phyloP scores from a whole-genome alignment of 2,888 invertebrate genomes.

The Drosophila paranaensis region DNA sequence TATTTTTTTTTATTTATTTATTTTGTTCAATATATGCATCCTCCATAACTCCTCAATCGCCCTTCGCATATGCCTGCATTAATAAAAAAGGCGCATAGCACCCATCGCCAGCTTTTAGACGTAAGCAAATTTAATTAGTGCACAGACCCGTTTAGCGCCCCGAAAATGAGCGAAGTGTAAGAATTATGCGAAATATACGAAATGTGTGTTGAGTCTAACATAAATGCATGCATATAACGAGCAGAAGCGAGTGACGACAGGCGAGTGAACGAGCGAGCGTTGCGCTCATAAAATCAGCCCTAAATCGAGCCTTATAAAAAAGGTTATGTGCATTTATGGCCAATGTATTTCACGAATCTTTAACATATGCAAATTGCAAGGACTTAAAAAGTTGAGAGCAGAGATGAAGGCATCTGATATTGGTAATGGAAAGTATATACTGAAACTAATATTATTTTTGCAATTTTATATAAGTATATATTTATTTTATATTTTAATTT shows the following conservation, averaged over 20 bases:
- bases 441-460: background rate
- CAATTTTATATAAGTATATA: background rate
- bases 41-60: background rate
- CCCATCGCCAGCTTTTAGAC: slow-evolving; percentile 27
- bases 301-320: slow-evolving; percentile 42
- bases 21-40: background rate
- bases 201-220: slow-evolving; percentile 28
- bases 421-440: background rate
- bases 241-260: slow-evolving; percentile 15
- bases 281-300: slow-evolving; percentile 46
- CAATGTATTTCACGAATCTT: slow-evolving; percentile 10
- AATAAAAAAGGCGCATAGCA: slow-evolving; percentile 15
- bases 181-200: slow-evolving; percentile 28
- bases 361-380: slow-evolving; percentile 10
- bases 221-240: slow-evolving; percentile 16
- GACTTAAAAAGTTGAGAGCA: background rate
- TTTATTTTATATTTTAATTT: too few species aligned
- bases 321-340: slow-evolving; percentile 33
- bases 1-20: background rate
- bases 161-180: slow-evolving; percentile 47
- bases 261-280: background rate
- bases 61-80: slow-evolving; percentile 22
- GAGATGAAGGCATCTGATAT: too few species aligned
- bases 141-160: slow-evolving; percentile 37
- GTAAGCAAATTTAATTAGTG: slow-evolving; percentile 71